phyloP scores from a whole-genome alignment of 2,888 invertebrate species.

The Adineta ricciae region DNA sequence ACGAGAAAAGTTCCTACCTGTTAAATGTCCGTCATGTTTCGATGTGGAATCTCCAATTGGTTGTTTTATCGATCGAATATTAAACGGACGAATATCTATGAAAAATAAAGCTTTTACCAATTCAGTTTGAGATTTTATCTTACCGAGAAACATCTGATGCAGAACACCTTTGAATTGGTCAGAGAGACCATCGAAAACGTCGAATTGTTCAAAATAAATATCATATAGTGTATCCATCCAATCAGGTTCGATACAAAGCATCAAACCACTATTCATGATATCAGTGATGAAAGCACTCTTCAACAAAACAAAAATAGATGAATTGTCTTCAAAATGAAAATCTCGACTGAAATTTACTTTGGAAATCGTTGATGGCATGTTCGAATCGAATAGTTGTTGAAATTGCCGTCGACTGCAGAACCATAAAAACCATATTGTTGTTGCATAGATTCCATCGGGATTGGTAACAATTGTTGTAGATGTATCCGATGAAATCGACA shows the following conservation, averaged over 20 bases:
- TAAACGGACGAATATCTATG: not conserved
- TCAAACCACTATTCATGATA: conserved; percentile 19
- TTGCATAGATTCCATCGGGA: conserved; percentile 4
- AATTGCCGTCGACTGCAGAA: not conserved
- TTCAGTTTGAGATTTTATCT: too few species aligned
- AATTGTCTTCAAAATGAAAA: not conserved
- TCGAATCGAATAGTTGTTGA: not conserved
- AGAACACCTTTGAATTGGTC: not conserved
- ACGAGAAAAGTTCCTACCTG: not conserved
- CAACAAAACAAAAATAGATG: not conserved
- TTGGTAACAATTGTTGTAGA: not conserved
- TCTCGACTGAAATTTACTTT: not conserved
- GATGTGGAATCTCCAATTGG: not conserved
- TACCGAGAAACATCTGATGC: not conserved
- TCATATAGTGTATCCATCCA: conserved; percentile 15
- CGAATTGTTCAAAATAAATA: not conserved
- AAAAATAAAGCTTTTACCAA: too few species aligned
- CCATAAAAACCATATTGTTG: conserved; percentile 17
- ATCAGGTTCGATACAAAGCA: conserved; percentile 13
- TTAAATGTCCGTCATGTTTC: not conserved
- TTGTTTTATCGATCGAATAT: not conserved
- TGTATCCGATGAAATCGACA: not conserved
- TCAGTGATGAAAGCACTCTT: not conserved
- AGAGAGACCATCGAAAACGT: not conserved
- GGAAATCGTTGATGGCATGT: not conserved